Conservation (phyloP, 2,113 vertebrate genomes). For the Psophia crepitans region DNA sequence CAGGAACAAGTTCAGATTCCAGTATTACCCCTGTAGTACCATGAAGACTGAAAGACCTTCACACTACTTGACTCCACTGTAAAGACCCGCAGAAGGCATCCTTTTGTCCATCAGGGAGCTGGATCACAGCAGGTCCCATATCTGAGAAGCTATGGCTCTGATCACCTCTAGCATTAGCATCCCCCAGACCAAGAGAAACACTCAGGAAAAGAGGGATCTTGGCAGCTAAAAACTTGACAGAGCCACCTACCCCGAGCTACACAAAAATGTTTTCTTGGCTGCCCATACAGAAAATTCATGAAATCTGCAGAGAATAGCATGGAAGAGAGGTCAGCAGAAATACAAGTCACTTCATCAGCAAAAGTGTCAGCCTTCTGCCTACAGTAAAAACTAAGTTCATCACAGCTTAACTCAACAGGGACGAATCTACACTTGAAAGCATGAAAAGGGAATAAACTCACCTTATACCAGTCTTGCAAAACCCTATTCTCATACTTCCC, state of each 20-base stretch:
- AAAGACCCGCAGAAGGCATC: neutral
- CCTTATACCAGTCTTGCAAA: neutral
- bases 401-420: neutral
- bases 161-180: neutral
- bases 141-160: neutral
- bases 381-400: neutral
- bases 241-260: neutral
- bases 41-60: neutral
- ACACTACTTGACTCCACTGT: no score
- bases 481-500: neutral
- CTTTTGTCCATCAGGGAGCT: neutral
- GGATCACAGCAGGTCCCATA: neutral
- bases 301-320: neutral
- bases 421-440: neutral
- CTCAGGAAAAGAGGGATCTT: neutral
- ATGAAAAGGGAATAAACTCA: neutral
- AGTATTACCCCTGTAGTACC: neutral
- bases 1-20: neutral
- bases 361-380: neutral
- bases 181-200: neutral
- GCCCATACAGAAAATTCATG: neutral
- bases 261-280: neutral
- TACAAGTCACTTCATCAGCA: neutral
- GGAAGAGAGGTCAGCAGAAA: constrained; percentile 3
- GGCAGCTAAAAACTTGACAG: neutral